phyloP scores from a whole-genome alignment of 2,113 vertebrate genomes.

The Perca schrenkii region DNA sequence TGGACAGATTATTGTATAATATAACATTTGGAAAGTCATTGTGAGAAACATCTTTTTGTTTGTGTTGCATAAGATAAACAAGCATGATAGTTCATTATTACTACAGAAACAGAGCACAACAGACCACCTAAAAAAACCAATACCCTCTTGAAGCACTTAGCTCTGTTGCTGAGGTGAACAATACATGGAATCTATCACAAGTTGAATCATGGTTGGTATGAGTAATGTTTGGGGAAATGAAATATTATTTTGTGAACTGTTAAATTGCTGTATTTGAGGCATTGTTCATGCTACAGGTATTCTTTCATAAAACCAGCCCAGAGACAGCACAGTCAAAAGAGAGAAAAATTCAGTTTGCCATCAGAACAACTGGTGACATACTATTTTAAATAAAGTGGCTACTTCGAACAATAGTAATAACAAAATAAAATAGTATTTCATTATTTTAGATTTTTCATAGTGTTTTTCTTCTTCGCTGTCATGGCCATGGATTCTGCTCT shows the following conservation, averaged over 20 bases:
- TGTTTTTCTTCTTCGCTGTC: background rate
- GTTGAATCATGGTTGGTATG: background rate
- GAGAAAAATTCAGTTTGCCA: background rate
- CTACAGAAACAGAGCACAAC: background rate
- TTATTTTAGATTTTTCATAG: background rate
- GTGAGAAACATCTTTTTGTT: slow-evolving; percentile 5
- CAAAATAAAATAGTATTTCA: no score
- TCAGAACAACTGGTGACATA: background rate
- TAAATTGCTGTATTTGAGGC: background rate
- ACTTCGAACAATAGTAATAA: background rate
- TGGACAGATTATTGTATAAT: slow-evolving; percentile 20
- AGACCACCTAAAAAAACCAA: background rate
- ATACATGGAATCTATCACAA: background rate
- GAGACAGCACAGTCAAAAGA: background rate
- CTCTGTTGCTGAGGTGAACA: background rate
- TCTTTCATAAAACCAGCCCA: background rate
- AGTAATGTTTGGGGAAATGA: background rate
- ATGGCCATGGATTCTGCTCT: background rate
- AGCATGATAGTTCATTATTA: background rate
- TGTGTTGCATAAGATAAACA: slow-evolving; percentile 1
- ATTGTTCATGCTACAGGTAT: slow-evolving; percentile 23
- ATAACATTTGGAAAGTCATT: slow-evolving; percentile 17
- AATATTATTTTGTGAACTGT: background rate
- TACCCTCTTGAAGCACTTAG: background rate
- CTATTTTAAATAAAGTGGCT: background rate